Percentiles rank a stretch among this genome's conserved stretches.
Evolutionary conservation across 1,140 invertebrate species (phyloP).

Genomic region (Anastatus disparis): DNA sequence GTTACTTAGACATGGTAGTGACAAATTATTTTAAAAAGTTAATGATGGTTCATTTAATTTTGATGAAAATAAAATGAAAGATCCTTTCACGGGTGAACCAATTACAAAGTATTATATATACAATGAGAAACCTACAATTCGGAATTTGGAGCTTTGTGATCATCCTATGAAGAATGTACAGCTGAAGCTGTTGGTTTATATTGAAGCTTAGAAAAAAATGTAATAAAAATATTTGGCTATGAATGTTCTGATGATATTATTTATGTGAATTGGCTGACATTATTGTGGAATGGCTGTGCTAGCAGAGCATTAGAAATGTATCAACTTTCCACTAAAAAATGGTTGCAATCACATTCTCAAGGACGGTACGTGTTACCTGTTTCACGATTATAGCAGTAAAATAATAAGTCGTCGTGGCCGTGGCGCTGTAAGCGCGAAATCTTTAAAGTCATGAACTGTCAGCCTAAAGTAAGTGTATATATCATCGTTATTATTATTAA

Average conservation of each 20-base stretch:
- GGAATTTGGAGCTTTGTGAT: slow-evolving; percentile 88
- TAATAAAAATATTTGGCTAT: slow-evolving; percentile 89
- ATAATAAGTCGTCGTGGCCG: too few species aligned
- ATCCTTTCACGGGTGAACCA: slow-evolving; percentile 78
- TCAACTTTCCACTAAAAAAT: slow-evolving; percentile 84
- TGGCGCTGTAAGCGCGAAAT: too few species aligned
- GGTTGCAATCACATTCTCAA: slow-evolving; percentile 91
- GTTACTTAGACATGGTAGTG: slow-evolving; percentile 93
- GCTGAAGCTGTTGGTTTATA: slow-evolving; percentile 94
- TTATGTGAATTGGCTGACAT: slow-evolving; percentile 92
- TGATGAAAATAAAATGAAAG: slow-evolving; percentile 77
- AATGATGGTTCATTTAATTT: slow-evolving; percentile 86
- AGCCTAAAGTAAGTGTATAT: too few species aligned
- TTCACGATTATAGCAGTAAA: too few species aligned
- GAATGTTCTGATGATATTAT: slow-evolving; percentile 81
- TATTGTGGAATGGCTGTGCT: slow-evolving; percentile 86
- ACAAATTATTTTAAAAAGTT: slow-evolving; percentile 86
- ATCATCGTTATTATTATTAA: too few species aligned
- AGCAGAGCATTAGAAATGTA: slow-evolving; percentile 93
- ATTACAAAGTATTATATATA: slow-evolving; percentile 79
- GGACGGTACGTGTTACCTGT: slow-evolving; percentile 89
- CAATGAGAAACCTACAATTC: slow-evolving; percentile 92
- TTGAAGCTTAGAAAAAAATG: slow-evolving; percentile 80
- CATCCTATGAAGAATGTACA: slow-evolving; percentile 93
- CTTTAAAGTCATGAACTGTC: too few species aligned